Percentiles rank a stretch among this genome's conserved stretches.
Conservation (phyloP, 2,113 vertebrate species). For the Nesospiza acunhae region DNA sequence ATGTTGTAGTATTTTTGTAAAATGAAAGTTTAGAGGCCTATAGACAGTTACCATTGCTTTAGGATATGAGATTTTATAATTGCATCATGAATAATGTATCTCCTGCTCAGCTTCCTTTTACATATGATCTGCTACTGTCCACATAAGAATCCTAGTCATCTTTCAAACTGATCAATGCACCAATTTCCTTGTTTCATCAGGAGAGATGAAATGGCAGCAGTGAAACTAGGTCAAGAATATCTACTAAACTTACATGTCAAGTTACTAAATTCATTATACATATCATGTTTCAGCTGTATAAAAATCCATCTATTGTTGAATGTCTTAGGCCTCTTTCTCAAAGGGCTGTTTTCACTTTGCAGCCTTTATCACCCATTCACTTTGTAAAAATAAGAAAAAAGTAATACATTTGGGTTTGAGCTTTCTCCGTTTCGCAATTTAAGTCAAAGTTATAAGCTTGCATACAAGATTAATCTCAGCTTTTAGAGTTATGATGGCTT, state of each 20-base stretch:
- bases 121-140: neutral
- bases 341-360: neutral
- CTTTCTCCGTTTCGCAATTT: neutral
- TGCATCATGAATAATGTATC: neutral
- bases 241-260: neutral
- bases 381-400: neutral
- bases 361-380: neutral
- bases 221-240: neutral
- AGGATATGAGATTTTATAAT: neutral
- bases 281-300: neutral
- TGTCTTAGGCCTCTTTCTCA: neutral
- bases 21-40: neutral
- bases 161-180: neutral
- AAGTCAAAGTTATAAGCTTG: neutral
- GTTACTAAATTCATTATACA: constrained; percentile 12
- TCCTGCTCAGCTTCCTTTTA: neutral
- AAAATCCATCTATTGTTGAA: neutral
- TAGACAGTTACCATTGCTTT: neutral
- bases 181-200: neutral
- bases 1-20: neutral
- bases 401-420: neutral
- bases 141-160: neutral
- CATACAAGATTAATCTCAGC: neutral
- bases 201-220: neutral
- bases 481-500: neutral